Evolutionary conservation across 1,140 invertebrate genomes (phyloP), one percentile per base, ranked within the genome.

Genomic region (Zaprionus ornatus): DNA sequence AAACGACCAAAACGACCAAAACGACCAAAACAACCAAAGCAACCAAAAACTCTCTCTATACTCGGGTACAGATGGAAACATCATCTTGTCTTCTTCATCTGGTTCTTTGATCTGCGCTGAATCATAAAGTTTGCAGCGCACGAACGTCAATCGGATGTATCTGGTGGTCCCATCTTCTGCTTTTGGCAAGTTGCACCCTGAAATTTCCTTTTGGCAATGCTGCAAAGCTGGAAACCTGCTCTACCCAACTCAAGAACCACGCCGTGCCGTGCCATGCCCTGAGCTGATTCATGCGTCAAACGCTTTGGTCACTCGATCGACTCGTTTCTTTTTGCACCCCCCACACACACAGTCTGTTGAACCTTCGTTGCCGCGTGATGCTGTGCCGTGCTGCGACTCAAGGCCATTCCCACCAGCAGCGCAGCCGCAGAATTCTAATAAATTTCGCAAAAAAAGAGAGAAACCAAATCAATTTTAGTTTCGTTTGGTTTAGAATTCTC

Each of bases 331-430:
- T 56, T 42, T 56, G 66, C 72, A 65, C 71, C 74, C 84, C 83
- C 74, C 82, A 87, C 77, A 88, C 82, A 78, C 83, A 88, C 77
- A 85, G 80, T 74, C 48, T 79, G 57, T 90, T 90, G 85, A 90
- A 90, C 86, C 79, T 79, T 56, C n/a, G 45, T 23, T 50, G 19
- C 45, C 23, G 19, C 12, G 45, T 15, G 29, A 32, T 40, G 37
- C 37, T 32, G 29, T 40, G 37, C 37, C 48, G 63, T 67, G 77
- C 73, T 56, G 74, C 72, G 50, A 52, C 70, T 82, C 85, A 90
- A 90, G 85, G 85, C 75, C 79, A 85, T 90, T 90, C 75, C 76
- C 84, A 88, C 61, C 82, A 72, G 23, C 65, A 74, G 63, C 57
- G 40, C 40, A 69, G 68, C 67, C 62, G 61, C 75, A 85, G 72